phyloP scores from a whole-genome alignment of 2,888 invertebrate species.

The Drosophila nr. perissopoda region DNA sequence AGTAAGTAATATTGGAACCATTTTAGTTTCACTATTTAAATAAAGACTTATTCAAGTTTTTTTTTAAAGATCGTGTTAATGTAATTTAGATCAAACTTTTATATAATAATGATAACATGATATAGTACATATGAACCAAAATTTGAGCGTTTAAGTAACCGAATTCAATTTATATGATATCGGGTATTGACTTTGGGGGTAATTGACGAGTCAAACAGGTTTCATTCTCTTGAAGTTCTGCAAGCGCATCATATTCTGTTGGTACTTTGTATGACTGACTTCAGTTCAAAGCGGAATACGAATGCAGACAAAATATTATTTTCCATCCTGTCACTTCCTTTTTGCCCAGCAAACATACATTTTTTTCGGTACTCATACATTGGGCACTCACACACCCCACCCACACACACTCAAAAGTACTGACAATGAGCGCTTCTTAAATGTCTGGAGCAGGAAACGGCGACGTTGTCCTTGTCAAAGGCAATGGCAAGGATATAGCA shows the following conservation, averaged over 20 bases:
- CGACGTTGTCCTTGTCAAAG: slow-evolving; percentile 65
- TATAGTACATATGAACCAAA: background rate
- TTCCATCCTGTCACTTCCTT: slow-evolving; percentile 35
- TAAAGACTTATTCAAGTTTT: background rate
- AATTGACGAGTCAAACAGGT: slow-evolving; percentile 52
- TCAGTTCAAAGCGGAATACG: slow-evolving; percentile 56
- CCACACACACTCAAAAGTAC: slow-evolving; percentile 47
- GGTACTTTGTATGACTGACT: slow-evolving; percentile 25
- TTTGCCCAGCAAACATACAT: slow-evolving; percentile 25
- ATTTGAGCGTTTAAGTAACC: too few species aligned
- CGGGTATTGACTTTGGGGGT: slow-evolving; percentile 4
- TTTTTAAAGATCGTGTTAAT: background rate
- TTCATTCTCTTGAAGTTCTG: slow-evolving; percentile 6
- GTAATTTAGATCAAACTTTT: background rate
- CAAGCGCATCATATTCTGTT: slow-evolving; percentile 15
- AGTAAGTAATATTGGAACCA: background rate
- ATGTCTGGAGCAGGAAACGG: slow-evolving; percentile 74
- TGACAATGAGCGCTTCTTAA: slow-evolving; percentile 79
- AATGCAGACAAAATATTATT: slow-evolving; percentile 71
- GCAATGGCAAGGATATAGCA: slow-evolving; percentile 72
- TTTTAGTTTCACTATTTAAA: background rate
- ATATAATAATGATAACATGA: background rate
- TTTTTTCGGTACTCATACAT: slow-evolving; percentile 54
- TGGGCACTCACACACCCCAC: slow-evolving; percentile 28
- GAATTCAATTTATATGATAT: background rate